phyloP scores from a whole-genome alignment of 2,113 vertebrate species.

The Heterotilapia buettikoferi region DNA sequence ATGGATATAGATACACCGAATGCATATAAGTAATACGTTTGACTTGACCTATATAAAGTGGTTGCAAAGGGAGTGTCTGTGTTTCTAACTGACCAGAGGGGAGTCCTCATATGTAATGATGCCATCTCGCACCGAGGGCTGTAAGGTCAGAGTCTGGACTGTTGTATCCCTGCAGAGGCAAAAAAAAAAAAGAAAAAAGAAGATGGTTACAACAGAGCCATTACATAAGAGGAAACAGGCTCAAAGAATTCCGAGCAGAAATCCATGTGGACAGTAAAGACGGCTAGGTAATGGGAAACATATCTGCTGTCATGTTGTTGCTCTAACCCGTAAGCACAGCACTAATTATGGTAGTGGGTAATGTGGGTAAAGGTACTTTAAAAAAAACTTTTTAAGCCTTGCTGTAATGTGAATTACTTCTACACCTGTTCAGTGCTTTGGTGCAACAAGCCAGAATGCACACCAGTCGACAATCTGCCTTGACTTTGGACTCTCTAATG shows the following conservation, averaged over 20 bases:
- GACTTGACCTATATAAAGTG: not conserved
- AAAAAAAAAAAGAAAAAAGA: not conserved
- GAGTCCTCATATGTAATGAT: slow-evolving; percentile 94
- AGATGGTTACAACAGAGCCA: not conserved
- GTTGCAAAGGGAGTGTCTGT: not conserved
- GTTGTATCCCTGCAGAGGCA: slow-evolving; percentile 84
- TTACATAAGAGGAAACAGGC: not conserved
- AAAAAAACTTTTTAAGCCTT: not conserved
- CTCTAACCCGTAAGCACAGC: not conserved
- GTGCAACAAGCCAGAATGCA: not conserved
- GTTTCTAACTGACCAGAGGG: slow-evolving; percentile 70
- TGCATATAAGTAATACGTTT: too few species aligned
- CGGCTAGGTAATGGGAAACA: not conserved
- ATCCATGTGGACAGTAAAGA: not conserved
- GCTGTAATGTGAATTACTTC: not conserved
- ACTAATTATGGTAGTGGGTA: not conserved
- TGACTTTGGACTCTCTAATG: not conserved
- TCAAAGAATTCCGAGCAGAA: not conserved
- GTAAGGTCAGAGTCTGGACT: slow-evolving; percentile 91
- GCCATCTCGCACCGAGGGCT: slow-evolving; percentile 91
- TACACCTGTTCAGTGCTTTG: not conserved
- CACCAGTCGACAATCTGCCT: not conserved
- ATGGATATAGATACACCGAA: too few species aligned
- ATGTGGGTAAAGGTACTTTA: not conserved
- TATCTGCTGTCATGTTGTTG: not conserved